These are phyloP conservation scores for Amazona finschi DNA, from an alignment of 2,797 vertebrate species.

Conservation along the genomic window DNA sequence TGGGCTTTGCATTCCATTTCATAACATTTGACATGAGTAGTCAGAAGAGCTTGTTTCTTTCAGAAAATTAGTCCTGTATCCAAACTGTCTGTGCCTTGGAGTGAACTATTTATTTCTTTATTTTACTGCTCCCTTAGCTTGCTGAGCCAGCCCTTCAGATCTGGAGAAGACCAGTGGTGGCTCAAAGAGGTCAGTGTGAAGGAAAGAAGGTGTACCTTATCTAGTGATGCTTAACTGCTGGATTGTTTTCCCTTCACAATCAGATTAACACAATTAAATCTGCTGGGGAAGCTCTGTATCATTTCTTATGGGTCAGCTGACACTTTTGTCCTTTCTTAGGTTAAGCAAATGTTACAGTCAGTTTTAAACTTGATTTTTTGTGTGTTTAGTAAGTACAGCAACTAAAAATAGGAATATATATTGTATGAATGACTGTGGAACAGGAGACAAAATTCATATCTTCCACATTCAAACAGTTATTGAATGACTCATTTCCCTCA, in stretches of 20 bases:
- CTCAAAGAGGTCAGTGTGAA: slow-evolving; percentile 1
- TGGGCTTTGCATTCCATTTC: background rate
- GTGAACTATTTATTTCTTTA: background rate
- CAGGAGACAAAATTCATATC: background rate
- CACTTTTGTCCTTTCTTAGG: background rate
- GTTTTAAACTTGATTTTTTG: background rate
- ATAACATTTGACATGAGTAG: background rate
- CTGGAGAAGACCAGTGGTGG: background rate
- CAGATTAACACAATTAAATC: background rate
- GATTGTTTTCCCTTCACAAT: background rate
- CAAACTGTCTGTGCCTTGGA: background rate
- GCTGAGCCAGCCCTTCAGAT: background rate
- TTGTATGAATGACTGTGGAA: background rate
- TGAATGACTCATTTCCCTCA: background rate
- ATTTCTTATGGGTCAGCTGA: background rate
- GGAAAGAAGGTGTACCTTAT: background rate
- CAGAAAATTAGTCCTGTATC: background rate
- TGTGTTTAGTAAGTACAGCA: background rate
- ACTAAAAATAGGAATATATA: background rate
- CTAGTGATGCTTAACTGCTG: background rate
- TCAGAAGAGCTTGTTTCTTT: background rate
- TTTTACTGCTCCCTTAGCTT: background rate
- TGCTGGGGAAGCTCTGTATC: background rate
- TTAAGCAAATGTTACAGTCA: background rate
- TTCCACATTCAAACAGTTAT: background rate